Conservation (phyloP, 1,140 invertebrate species). For the Coptotermes formosanus region DNA sequence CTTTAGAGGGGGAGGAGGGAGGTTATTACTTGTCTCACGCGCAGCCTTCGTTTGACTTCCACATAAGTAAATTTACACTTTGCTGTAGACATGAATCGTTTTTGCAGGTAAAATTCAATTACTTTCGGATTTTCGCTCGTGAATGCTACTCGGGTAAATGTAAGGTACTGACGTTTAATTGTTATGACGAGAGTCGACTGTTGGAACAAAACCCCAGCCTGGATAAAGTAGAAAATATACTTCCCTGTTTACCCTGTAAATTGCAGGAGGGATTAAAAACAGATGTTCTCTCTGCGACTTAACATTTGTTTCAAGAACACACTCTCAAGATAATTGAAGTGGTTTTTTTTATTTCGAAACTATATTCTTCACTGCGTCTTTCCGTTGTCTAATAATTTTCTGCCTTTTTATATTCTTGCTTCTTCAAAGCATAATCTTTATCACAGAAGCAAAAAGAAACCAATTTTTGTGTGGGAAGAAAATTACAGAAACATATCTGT, state of each 20-base stretch:
- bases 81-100: neutral
- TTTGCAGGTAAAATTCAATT: neutral
- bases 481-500: too few relatives aligned
- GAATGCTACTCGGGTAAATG: neutral
- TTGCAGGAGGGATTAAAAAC: neutral
- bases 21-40: too few relatives aligned
- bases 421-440: too few relatives aligned
- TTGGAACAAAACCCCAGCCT: neutral
- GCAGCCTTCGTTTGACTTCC: neutral
- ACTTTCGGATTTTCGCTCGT: neutral
- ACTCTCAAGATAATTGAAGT: conserved; percentile 2
- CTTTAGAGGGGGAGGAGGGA: too few relatives aligned
- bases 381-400: neutral
- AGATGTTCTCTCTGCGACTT: neutral
- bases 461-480: too few relatives aligned
- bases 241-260: conserved; percentile 5
- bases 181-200: neutral
- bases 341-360: neutral
- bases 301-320: neutral
- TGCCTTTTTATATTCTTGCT: neutral
- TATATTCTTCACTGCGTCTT: neutral
- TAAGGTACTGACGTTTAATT: neutral
- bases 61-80: neutral
- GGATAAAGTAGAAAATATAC: neutral
- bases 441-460: too few relatives aligned